A percentile compares a stretch with the other conserved stretches of the same genome.
These are phyloP conservation scores for Fringilla coelebs DNA, from an alignment of 2,797 vertebrate genomes.

Conservation along the genomic window DNA sequence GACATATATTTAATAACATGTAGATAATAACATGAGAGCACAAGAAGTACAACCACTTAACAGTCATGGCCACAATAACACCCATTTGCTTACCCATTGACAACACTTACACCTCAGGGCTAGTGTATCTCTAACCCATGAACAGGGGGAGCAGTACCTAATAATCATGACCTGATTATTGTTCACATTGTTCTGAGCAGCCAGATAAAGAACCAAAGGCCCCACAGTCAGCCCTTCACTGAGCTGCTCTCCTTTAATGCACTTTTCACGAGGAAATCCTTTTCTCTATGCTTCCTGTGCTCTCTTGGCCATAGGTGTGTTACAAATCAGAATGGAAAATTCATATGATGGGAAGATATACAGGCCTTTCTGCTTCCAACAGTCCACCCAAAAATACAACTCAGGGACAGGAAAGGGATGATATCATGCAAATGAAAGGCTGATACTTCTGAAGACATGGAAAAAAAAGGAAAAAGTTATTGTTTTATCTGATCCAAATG, in stretches of 20 bases:
- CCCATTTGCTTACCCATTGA: background rate
- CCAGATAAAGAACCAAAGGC: background rate
- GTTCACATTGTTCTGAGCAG: background rate
- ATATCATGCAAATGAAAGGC: slow-evolving; percentile 1
- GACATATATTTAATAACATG: background rate
- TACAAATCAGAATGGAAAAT: slow-evolving; percentile 8
- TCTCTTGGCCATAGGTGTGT: slow-evolving; percentile 11
- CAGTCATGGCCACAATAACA: background rate
- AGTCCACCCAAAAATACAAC: slow-evolving; percentile 56
- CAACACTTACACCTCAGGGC: background rate
- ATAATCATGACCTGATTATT: background rate
- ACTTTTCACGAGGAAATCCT: background rate
- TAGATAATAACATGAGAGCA: background rate
- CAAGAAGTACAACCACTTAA: background rate
- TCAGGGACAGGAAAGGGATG: slow-evolving; percentile 23
- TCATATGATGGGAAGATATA: slow-evolving; percentile 5
- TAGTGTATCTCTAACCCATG: background rate
- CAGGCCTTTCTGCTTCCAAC: slow-evolving; percentile 35
- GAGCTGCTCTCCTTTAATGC: background rate
- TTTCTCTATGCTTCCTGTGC: background rate
- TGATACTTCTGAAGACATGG: background rate
- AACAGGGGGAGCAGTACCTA: background rate
- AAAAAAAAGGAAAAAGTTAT: background rate
- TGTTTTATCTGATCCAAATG: slow-evolving; percentile 33
- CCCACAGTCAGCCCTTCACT: background rate